Evolutionary conservation across 2,888 invertebrate species (phyloP).

Genomic region (Ditylenchus weischeri): DNA sequence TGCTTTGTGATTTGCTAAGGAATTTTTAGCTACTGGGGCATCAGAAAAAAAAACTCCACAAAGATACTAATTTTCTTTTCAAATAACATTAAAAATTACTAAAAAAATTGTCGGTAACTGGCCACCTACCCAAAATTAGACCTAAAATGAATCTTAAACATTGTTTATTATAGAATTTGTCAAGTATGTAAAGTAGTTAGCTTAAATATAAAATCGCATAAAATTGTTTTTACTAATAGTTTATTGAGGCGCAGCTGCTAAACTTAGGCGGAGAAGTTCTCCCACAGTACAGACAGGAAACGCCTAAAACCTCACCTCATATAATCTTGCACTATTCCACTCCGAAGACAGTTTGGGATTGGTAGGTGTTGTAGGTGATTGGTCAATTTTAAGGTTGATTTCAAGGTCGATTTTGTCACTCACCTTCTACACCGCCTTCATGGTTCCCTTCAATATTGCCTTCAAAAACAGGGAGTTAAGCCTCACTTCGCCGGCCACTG

Average conservation of each 20-base stretch:
- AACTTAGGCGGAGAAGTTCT: conserved; percentile 95
- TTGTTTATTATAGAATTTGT: no score
- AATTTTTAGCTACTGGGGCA: no score
- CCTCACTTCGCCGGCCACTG: conserved; percentile 67
- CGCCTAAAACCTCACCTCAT: conserved; percentile 98
- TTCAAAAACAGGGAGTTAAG: conserved; percentile 86
- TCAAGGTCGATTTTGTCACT: conserved; percentile 87
- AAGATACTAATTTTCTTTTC: no score
- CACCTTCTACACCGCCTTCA: conserved; percentile 97
- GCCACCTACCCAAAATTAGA: no score
- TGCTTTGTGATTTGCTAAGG: no score
- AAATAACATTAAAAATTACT: no score
- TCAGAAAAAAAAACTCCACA: no score
- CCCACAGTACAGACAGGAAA: conserved; percentile 97
- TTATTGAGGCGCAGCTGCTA: conserved; percentile 65
- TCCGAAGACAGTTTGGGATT: conserved; percentile 77
- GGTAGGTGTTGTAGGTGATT: conserved; percentile 55
- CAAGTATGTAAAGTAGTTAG: no score
- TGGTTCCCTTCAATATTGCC: conserved; percentile 98
- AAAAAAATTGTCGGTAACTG: no score
- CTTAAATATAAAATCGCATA: no score
- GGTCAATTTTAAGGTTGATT: no score
- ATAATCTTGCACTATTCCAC: conserved; percentile 95
- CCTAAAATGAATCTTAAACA: no score
- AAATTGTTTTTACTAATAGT: conserved; percentile 10